Evolutionary conservation across 2,113 vertebrate species (phyloP), one percentile per base, ranked within the genome.

Genomic region (Noctilio leporinus): DNA sequence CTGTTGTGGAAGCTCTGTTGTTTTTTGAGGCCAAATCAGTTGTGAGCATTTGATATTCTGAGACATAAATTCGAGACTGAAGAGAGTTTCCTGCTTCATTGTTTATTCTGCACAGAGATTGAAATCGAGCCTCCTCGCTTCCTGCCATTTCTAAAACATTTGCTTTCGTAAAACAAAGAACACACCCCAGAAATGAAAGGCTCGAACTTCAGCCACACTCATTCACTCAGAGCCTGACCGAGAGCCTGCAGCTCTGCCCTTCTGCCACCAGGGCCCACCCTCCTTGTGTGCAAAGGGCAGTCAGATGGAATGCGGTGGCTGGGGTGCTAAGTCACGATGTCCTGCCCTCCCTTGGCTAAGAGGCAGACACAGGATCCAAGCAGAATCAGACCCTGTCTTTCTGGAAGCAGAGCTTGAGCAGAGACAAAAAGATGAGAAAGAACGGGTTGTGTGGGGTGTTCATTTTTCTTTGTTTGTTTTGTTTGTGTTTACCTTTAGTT

Each of bases 141-240:
- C 78, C 91, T 83, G 84, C 28, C 11, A 47, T 89, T 89, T 95
- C 73, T 33, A 47, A 92, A 83, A 83, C 33, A 86, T 38, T 87
- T 70, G 28, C 70, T 95, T 89, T 89, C 73, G 62, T 94, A 45
- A 53, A 91, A 43, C 30, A 49, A 81, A 75, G 10, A 57, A n/a
- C 33, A 77, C 7, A 62, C n/a, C 28, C 7, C 19, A 80, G 77
- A 70, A 93, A 88, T 65, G 14, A 57, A 77, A 96, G 45, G 53
- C 35, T 81, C 40, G 87, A 67, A 47, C 7, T 5, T 81, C 33
- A 69, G 19, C 5, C 43, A 49, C 35, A 62, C 78, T 75, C 38
- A 38, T 72, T 85, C 43, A 55, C 45, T 88, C 35, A 62, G 84
- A 83, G 67, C 22, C 10, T 1, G 26, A 3, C 64, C 4, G 43